Conservation (phyloP, 2,113 vertebrate genomes). For the Lycocorax pyrrhopterus region DNA sequence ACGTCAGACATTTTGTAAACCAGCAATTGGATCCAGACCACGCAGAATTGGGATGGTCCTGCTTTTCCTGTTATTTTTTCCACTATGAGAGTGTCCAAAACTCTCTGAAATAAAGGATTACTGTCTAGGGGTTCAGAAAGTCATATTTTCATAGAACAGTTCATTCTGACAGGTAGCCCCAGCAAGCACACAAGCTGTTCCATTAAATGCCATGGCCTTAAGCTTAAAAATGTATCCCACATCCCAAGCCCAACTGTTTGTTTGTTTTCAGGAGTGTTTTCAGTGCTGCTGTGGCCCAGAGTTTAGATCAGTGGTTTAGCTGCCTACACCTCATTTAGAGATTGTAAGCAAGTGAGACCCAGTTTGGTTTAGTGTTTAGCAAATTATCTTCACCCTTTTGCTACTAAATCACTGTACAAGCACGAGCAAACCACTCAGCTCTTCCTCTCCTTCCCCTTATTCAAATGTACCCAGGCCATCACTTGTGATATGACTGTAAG, state of each 20-base stretch:
- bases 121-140: constrained; percentile 35
- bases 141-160: background rate
- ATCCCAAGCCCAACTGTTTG: background rate
- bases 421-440: background rate
- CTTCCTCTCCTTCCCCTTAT: constrained; percentile 30
- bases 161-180: background rate
- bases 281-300: background rate
- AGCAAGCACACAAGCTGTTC: background rate
- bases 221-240: background rate
- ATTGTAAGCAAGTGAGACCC: background rate
- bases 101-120: constrained; percentile 29
- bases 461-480: background rate
- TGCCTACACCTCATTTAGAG: background rate
- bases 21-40: background rate
- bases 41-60: background rate
- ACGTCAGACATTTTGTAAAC: background rate
- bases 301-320: background rate
- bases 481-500: background rate
- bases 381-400: background rate
- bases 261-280: background rate
- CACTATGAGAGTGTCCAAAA: background rate
- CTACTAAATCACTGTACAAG: constrained; percentile 5
- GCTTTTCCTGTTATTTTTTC: constrained; percentile 51
- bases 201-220: background rate
- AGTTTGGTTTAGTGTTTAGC: background rate